Percentiles rank a stretch among this genome's conserved stretches.
Conservation (phyloP, 2,888 invertebrate species). For the Ectobius pallidus region DNA sequence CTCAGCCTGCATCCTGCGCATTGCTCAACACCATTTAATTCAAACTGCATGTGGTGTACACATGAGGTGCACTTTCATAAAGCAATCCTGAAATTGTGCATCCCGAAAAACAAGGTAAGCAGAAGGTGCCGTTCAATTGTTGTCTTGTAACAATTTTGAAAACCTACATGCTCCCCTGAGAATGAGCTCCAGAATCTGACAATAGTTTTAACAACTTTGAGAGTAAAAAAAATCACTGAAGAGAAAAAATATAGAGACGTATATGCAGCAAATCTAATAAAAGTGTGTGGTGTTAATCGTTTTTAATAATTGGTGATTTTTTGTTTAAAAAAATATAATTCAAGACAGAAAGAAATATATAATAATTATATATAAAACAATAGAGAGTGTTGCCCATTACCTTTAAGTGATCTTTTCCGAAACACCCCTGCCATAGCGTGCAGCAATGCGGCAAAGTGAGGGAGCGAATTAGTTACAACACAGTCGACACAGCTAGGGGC, state of each 20-base stretch:
- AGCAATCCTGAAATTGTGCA: slow-evolving; percentile 24
- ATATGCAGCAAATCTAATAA: slow-evolving; percentile 37
- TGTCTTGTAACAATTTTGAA: neutral
- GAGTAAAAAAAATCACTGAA: slow-evolving; percentile 12
- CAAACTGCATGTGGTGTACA: slow-evolving; percentile 22
- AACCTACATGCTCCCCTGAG: slow-evolving; percentile 13
- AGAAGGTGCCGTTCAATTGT: slow-evolving; percentile 13
- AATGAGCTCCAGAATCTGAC: slow-evolving; percentile 10
- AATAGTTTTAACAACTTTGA: slow-evolving; percentile 39
- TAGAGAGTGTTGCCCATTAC: slow-evolving; percentile 63
- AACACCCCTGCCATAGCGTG: slow-evolving; percentile 74
- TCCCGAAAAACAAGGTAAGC: slow-evolving; percentile 20
- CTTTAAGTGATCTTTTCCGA: slow-evolving; percentile 97
- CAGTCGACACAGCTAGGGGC: slow-evolving; percentile 37
- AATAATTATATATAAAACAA: slow-evolving; percentile 42
- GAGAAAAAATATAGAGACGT: slow-evolving; percentile 24
- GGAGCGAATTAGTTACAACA: slow-evolving; percentile 43
- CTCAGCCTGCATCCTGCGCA: neutral
- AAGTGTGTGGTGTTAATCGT: slow-evolving; percentile 43
- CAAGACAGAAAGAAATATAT: slow-evolving; percentile 45
- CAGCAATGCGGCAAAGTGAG: slow-evolving; percentile 50
- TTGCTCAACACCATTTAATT: slow-evolving; percentile 12
- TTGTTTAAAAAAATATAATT: slow-evolving; percentile 38
- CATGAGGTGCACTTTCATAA: slow-evolving; percentile 16
- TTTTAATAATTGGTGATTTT: slow-evolving; percentile 36